A percentile compares a stretch with the other conserved stretches of the same genome.
Evolutionary conservation across 2,797 vertebrate species (phyloP).

Genomic region (Hemitrygon akajei): DNA sequence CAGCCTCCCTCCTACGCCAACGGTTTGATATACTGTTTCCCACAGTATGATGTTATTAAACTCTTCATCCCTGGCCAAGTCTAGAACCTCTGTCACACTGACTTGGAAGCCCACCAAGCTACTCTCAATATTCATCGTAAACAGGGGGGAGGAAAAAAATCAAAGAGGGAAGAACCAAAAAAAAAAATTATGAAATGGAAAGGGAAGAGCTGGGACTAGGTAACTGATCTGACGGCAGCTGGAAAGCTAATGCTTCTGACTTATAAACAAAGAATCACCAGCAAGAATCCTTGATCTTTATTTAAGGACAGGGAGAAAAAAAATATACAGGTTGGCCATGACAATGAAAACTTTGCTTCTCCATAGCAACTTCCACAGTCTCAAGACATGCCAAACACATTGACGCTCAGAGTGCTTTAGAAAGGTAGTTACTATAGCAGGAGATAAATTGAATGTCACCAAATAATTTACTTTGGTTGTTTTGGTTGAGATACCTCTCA

Average conservation of each 20-base stretch:
- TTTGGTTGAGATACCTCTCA: too few species aligned
- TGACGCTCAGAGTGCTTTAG: too few species aligned
- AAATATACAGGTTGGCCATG: not conserved
- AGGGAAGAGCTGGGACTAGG: not conserved
- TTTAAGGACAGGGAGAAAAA: not conserved
- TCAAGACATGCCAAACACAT: too few species aligned
- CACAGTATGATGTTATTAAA: not conserved
- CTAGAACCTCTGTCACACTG: not conserved
- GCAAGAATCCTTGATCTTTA: not conserved
- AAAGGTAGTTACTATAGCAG: too few species aligned
- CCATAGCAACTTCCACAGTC: too few species aligned
- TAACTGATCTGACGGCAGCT: too few species aligned
- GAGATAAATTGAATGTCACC: too few species aligned
- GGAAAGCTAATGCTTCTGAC: not conserved
- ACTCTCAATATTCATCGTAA: not conserved
- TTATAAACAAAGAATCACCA: not conserved
- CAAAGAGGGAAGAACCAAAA: not conserved
- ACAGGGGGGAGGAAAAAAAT: not conserved
- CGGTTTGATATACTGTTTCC: conserved; percentile 1
- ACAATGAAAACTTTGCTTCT: not conserved
- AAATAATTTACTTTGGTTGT: too few species aligned
- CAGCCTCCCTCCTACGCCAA: not conserved
- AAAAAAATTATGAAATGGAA: not conserved
- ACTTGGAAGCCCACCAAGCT: not conserved
- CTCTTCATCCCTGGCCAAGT: not conserved